Evolutionary conservation across 92 coral and sea anemone genomes (phyloP), one percentile per base, ranked within the genome.

Genomic region (Phenganax marumi): DNA sequence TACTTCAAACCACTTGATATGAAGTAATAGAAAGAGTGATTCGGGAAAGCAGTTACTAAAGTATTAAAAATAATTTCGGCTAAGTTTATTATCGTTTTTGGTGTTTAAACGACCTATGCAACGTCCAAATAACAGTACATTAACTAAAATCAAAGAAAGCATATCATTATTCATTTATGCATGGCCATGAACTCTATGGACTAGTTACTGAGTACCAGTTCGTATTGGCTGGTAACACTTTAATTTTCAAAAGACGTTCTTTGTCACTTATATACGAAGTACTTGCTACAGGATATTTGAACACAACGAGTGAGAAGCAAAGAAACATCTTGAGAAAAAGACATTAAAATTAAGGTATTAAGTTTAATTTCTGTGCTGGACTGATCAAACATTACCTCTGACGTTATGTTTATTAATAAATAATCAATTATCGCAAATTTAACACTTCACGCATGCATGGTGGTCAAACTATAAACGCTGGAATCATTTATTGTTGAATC

Each of bases 151-250:
- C 10, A 50, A 25, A 76, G 47, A 76, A 13, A 39, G 18, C 21
- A 54, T 22, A 66, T 76, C 68, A 76, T 76, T 54, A 76, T 76
- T 76, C 68, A 76, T 76, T 76, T 54, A 76, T 55, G 23, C n/a
- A 56, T 33, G 3, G 5, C 5, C 43, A 33, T 33, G n/a, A n/a
- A n/a, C n/a, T n/a, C n/a, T n/a, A n/a, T n/a, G 70, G 47, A 6
- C 7, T 50, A 23, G n/a, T 7, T 66, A 54, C 26, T 6, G 26
- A 48, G 68, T 25, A 76, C 81, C 81, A 52, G 81, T 76, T 76
- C 48, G 62, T 76, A 18, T 56, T 48, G 21, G 81, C 81, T 76
- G 81, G 81, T 76, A 62, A 76, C 68, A 54, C 22, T 76, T 12
- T 9, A 26, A 72, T 17, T 55, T n/a, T 72, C 16, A 16, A 47